A percentile compares a stretch with the other conserved stretches of the same genome.
phyloP scores from a whole-genome alignment of 2,113 vertebrate species.

The Rana temporaria region DNA sequence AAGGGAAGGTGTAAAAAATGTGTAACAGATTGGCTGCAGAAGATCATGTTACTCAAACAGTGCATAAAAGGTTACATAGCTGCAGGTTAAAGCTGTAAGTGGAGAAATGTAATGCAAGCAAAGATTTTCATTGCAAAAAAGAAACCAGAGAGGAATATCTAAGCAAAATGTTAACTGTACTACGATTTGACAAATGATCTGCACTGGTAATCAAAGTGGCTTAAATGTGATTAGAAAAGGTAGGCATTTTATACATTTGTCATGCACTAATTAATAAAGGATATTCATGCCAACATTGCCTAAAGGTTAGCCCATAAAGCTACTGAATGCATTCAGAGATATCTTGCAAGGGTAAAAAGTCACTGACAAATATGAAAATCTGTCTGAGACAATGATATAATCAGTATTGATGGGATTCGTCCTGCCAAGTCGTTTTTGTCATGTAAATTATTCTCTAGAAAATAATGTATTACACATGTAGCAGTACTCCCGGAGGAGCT shows the following conservation, averaged over 20 bases:
- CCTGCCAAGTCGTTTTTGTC: constrained; percentile 31
- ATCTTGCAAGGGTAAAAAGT: constrained; percentile 3
- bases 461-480: constrained; percentile 25
- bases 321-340: constrained; percentile 1
- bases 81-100: constrained; percentile 28
- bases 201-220: constrained; percentile 19
- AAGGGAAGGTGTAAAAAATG: not conserved
- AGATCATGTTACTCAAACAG: not conserved
- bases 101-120: constrained; percentile 7
- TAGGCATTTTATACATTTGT: constrained; percentile 22
- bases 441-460: constrained; percentile 34
- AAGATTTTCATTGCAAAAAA: not conserved
- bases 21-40: not conserved
- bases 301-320: constrained; percentile 15
- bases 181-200: constrained; percentile 27
- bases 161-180: constrained; percentile 17
- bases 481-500: too few relatives aligned
- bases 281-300: constrained; percentile 18
- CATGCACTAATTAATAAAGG: constrained; percentile 27
- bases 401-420: constrained; percentile 34
- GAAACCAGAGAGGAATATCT: constrained; percentile 22
- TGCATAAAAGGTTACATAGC: constrained; percentile 8
- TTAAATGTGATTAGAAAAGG: constrained; percentile 38
- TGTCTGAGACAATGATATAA: constrained; percentile 18
- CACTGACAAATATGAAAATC: constrained; percentile 13